Evolutionary conservation across 2,888 invertebrate species (phyloP).

Genomic region (Pardosa pseudoannulata): DNA sequence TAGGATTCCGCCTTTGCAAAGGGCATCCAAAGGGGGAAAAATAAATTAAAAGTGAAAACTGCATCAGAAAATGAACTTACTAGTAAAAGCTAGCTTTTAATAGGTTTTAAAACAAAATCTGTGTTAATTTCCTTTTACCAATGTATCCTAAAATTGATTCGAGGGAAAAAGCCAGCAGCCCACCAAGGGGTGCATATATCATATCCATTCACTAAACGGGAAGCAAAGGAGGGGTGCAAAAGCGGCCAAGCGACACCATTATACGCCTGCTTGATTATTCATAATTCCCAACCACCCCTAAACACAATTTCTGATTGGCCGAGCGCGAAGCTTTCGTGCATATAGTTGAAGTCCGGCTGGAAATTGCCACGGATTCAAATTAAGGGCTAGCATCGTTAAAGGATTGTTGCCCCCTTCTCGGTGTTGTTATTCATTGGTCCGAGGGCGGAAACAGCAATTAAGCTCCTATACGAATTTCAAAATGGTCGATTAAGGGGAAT

Average conservation of each 20-base stretch:
- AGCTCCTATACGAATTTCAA: conserved; percentile 56
- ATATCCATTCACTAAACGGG: conserved; percentile 16
- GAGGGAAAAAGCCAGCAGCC: conserved; percentile 19
- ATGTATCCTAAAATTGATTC: too few species aligned
- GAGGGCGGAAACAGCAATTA: conserved; percentile 60
- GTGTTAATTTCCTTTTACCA: too few species aligned
- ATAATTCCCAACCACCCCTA: conserved; percentile 62
- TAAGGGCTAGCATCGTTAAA: conserved; percentile 44
- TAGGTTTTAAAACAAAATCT: too few species aligned
- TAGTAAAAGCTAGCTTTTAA: too few species aligned
- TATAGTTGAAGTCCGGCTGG: conserved; percentile 57
- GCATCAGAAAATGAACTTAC: too few species aligned
- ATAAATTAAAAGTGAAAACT: too few species aligned
- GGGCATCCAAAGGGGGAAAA: too few species aligned
- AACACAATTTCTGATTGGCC: conserved; percentile 56
- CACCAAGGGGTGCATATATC: conserved; percentile 16
- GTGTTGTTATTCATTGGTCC: conserved; percentile 46
- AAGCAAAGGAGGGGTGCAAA: conserved; percentile 20
- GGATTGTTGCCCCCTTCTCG: conserved; percentile 51
- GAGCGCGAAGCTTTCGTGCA: conserved; percentile 54
- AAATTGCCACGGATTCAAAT: conserved; percentile 58
- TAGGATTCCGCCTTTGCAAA: too few species aligned
- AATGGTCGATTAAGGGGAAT: conserved; percentile 49
- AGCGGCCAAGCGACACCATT: conserved; percentile 56
- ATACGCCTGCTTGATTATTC: conserved; percentile 63